Evolutionary conservation across 2,888 invertebrate species (phyloP), one percentile per base, ranked within the genome.

Genomic region (Anaspis maculata): DNA sequence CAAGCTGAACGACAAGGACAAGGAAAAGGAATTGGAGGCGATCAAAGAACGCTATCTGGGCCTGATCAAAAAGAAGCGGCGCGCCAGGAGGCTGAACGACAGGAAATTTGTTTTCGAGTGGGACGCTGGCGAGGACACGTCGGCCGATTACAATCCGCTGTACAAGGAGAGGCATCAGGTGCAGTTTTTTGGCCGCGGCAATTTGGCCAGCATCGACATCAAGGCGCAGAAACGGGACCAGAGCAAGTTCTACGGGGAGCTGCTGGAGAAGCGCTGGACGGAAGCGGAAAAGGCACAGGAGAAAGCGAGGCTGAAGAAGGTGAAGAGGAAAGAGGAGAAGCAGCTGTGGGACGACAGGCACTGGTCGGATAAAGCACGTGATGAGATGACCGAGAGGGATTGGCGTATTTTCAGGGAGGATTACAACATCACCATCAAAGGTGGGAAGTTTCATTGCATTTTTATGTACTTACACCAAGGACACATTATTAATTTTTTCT

Each of bases 321-420:
- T 94, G 0, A 86, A 89, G 51, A 82, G 85, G 55, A 90, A 90
- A 64, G 97, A 98, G 69, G 97, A 96, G 46, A 97, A 97, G 67
- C 94, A 95, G 59, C 86, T 91, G 56, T 97, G 92, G 90, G 98
- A 98, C 65, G 97, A 99, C 62, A 77, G 98, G 3, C 98, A 99
- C 64, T 99, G 98, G 98, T 86, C 89, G 3, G 95, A 97, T 56
- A 98, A 98, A 63, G 81, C 81, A 6, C 68, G 83, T 1, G 79
- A 82, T 30, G 95, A 97, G 66, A 99, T 99, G 98, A 91, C 89
- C 0, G 97, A 99, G 63, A 75, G 98, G 52, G 98, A 99, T 71
- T 99, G 98, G 98, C 79, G 98, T 64, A 99, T 99, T 54, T 99
- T 99, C 64, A 77, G 96, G 44, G 98, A 99, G 67, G 98, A 99